phyloP scores from a whole-genome alignment of 1,140 invertebrate genomes.

The Globodera ellingtonae region DNA sequence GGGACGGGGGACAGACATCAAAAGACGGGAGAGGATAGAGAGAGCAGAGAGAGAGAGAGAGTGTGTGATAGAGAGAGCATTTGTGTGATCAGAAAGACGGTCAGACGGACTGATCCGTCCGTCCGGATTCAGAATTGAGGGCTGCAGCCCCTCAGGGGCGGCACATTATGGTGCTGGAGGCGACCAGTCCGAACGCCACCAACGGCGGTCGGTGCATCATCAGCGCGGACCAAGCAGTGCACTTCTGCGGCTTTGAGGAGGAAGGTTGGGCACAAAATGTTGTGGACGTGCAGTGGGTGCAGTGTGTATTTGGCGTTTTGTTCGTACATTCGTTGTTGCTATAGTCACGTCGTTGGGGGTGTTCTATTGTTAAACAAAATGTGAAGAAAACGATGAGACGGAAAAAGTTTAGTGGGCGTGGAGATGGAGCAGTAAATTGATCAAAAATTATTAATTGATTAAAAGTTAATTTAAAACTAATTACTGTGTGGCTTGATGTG shows the following conservation, averaged over 20 bases:
- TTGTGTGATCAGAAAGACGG: too few relatives aligned
- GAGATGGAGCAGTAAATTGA: too few relatives aligned
- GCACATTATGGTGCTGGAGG: constrained; percentile 27
- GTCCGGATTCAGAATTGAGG: neutral
- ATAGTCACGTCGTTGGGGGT: neutral
- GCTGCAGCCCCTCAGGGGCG: constrained; percentile 1
- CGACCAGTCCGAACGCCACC: constrained; percentile 36
- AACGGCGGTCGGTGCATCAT: constrained; percentile 57
- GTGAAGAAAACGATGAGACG: too few relatives aligned
- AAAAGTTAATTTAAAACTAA: neutral
- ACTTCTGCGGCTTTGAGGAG: constrained; percentile 63
- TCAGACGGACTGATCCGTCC: neutral
- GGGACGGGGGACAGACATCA: neutral
- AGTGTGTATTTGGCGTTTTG: neutral
- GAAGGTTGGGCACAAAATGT: constrained; percentile 50
- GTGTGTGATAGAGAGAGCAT: too few relatives aligned
- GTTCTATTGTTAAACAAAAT: neutral
- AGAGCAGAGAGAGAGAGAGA: too few relatives aligned
- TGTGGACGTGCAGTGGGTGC: constrained; percentile 20
- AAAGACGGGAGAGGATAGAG: neutral
- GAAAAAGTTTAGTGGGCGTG: too few relatives aligned
- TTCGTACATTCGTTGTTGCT: constrained; percentile 7
- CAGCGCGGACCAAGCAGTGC: constrained; percentile 63
- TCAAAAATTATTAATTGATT: constrained; percentile 2
- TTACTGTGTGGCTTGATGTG: too few relatives aligned